Conservation (phyloP, 2,888 invertebrate species). For the Caenorhabditis virilis region DNA sequence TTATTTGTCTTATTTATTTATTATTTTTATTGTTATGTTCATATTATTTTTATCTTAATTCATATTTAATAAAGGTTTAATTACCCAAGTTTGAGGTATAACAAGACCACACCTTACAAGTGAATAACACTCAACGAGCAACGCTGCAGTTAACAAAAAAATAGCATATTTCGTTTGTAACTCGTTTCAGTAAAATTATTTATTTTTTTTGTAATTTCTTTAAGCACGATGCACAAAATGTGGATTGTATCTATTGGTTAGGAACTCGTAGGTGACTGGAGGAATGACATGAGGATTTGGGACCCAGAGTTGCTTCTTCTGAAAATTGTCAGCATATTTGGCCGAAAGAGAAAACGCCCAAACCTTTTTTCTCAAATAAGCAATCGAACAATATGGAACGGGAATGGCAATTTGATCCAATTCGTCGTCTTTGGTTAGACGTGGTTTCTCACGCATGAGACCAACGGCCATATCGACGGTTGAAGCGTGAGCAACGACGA, state of each 20-base stretch:
- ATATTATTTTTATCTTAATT: too few relatives aligned
- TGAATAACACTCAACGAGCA: too few relatives aligned
- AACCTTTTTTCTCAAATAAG: slow-evolving; percentile 28
- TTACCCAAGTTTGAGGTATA: too few relatives aligned
- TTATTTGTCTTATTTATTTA: too few relatives aligned
- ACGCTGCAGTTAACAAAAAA: too few relatives aligned
- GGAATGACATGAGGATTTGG: slow-evolving; percentile 38
- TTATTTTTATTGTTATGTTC: too few relatives aligned
- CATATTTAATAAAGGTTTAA: too few relatives aligned
- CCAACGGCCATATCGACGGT: slow-evolving; percentile 62
- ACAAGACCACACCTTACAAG: too few relatives aligned
- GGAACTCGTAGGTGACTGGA: slow-evolving; percentile 31
- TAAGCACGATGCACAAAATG: slow-evolving; percentile 37
- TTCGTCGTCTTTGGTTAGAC: slow-evolving; percentile 30
- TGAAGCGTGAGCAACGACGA: slow-evolving; percentile 57
- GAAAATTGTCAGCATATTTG: background rate
- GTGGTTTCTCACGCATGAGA: slow-evolving; percentile 34
- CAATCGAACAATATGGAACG: slow-evolving; percentile 45
- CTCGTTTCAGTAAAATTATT: too few relatives aligned
- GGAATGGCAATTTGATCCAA: slow-evolving; percentile 39
- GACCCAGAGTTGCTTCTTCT: slow-evolving; percentile 26
- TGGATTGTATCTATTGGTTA: slow-evolving; percentile 30
- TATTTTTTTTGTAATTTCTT: too few relatives aligned
- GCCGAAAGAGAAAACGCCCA: background rate
- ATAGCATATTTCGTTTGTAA: too few relatives aligned